phyloP scores from a whole-genome alignment of 1,140 invertebrate genomes.

The Cotesia typhae region DNA sequence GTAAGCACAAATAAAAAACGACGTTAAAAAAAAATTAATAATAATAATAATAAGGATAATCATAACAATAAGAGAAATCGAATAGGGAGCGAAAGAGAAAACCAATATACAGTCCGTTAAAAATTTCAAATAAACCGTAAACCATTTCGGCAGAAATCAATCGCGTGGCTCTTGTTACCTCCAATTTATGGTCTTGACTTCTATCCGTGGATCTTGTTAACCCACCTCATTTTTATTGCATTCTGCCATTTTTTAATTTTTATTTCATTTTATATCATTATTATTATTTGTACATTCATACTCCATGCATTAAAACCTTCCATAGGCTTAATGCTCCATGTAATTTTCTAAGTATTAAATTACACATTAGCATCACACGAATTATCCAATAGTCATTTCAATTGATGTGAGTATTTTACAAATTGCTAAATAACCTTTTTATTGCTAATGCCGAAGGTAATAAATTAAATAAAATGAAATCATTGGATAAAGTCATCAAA shows the following conservation, averaged over 20 bases:
- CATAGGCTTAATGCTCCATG: too few relatives aligned
- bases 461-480: too few relatives aligned
- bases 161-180: slow-evolving; percentile 27
- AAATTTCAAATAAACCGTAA: neutral
- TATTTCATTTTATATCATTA: neutral
- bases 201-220: slow-evolving; percentile 22
- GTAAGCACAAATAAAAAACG: neutral
- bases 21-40: neutral
- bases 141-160: slow-evolving; percentile 20
- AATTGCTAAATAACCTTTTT: slow-evolving; percentile 8
- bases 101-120: slow-evolving; percentile 2
- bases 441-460: neutral
- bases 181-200: slow-evolving; percentile 23
- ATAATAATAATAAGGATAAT: neutral
- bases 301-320: neutral
- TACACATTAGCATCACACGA: too few relatives aligned
- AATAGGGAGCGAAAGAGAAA: too few relatives aligned
- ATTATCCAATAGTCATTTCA: too few relatives aligned
- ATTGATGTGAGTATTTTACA: too few relatives aligned
- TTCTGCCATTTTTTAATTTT: slow-evolving; percentile 12
- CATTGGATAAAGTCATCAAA: neutral
- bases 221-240: neutral
- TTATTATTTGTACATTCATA: neutral
- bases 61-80: too few relatives aligned
- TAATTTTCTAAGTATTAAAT: too few relatives aligned